Evolutionary conservation across 2,797 vertebrate genomes (phyloP), one percentile per base, ranked within the genome.

Genomic region (Otolemur crassicaudatus): DNA sequence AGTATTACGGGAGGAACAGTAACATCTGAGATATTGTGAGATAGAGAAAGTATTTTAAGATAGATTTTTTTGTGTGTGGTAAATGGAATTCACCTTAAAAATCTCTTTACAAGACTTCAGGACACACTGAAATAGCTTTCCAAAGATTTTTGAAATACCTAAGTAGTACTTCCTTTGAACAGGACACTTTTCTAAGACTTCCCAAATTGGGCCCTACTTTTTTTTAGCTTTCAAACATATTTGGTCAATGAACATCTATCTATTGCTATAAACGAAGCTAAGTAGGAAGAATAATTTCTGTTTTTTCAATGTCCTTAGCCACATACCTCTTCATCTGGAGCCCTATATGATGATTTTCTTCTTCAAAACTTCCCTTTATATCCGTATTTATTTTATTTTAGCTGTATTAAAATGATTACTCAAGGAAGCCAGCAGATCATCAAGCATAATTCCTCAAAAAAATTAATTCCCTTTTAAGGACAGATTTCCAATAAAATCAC

Each of bases 401-500:
- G 7, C 27, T 70, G 22, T n/a, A 91, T 88, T 88, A 82, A 85
- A 91, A 94, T 29, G 29, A 23, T 25, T 29, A 46, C n/a, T 67
- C 67, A 25, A 93, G 88, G 31, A 87, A 91, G 22, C 80, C 81
- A 90, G 56, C 16, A 37, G 3, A 58, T 87, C 43, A 87, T 75
- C n/a, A 72, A 84, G 31, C 3, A 70, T 90, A 87, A 90, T 58
- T 91, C 75, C 29, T 23, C 23, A 46, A 46, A 27, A 53, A 53
- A 29, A 73, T 86, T 40, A 63, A 20, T 91, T 90, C n/a, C 49
- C 25, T 91, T 87, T 69, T 13, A 75, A 87, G 53, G 37, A 95
- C 4, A 87, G 17, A 88, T 61, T 87, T 95, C 79, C 72, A 92
- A 37, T 72, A 80, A 94, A 72, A 94, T n/a, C n/a, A 5, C 16